Evolutionary conservation across 2,797 vertebrate species (phyloP).

Genomic region (Hypotaenidia okinawae): DNA sequence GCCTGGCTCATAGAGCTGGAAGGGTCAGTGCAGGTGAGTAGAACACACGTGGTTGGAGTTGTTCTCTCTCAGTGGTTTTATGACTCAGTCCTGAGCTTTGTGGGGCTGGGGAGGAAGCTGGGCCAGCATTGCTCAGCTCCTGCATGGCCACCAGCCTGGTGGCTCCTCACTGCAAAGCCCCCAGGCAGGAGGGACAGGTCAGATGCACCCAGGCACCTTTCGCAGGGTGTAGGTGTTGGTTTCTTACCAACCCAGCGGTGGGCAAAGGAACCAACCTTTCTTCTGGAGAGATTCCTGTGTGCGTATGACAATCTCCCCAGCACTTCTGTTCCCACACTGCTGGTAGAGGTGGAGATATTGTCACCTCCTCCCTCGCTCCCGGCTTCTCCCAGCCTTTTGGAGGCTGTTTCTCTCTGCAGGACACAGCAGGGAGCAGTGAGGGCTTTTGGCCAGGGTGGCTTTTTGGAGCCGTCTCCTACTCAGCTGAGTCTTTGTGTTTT

Average conservation of each 20-base stretch:
- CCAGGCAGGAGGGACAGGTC: background rate
- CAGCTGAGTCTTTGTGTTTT: background rate
- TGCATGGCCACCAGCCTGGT: accelerated
- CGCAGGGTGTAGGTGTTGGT: background rate
- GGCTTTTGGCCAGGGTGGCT: background rate
- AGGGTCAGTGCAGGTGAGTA: background rate
- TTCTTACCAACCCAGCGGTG: background rate
- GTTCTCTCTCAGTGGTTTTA: background rate
- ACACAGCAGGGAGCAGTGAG: background rate
- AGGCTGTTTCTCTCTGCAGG: background rate
- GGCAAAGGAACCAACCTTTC: background rate
- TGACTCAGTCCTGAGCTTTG: background rate
- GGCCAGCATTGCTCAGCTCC: background rate
- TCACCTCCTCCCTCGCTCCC: background rate
- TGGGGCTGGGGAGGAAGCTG: background rate
- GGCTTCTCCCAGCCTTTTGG: background rate
- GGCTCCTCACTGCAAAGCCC: background rate
- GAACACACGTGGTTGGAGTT: background rate
- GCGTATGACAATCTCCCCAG: background rate
- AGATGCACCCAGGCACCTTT: accelerated
- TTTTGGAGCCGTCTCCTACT: background rate
- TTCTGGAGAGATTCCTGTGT: background rate
- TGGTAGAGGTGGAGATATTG: background rate
- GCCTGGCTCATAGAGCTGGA: background rate
- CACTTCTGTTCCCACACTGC: background rate